phyloP scores from a whole-genome alignment of 1,140 invertebrate species.

The Araneus ventricosus region DNA sequence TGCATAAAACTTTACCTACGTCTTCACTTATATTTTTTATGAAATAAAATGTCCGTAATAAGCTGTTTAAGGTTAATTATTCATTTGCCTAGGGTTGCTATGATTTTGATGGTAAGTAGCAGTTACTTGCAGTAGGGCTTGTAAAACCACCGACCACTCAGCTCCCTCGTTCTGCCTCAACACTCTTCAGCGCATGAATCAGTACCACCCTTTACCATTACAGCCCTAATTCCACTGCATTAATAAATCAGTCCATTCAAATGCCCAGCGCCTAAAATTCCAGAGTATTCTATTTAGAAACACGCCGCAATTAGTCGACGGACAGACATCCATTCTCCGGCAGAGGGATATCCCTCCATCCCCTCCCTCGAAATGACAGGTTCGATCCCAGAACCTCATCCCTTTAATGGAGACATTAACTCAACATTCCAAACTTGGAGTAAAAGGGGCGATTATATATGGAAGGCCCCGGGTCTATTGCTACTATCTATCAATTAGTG shows the following conservation, averaged over 20 bases:
- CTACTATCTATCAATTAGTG: slow-evolving; percentile 66
- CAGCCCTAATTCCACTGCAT: neutral
- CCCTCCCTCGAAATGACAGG: slow-evolving; percentile 19
- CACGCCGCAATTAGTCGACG: slow-evolving; percentile 58
- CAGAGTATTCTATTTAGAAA: neutral
- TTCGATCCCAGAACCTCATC: slow-evolving; percentile 48
- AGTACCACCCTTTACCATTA: neutral
- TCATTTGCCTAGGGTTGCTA: no score
- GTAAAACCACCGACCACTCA: no score
- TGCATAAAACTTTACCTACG: no score
- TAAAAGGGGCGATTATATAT: slow-evolving; percentile 29
- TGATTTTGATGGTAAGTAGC: no score
- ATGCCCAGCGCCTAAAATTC: slow-evolving; percentile 32
- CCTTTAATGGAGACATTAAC: slow-evolving; percentile 65
- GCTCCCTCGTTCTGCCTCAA: neutral
- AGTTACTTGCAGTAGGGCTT: no score
- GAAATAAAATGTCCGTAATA: no score
- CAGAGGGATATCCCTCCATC: neutral
- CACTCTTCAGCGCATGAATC: neutral
- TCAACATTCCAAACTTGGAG: slow-evolving; percentile 1
- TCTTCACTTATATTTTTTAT: no score
- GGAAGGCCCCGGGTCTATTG: slow-evolving; percentile 51
- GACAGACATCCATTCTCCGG: neutral
- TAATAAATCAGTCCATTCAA: slow-evolving; percentile 57
- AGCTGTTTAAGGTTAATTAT: no score